Evolutionary conservation across 2,797 vertebrate species (phyloP).

Genomic region (Cynopterus sphinx): DNA sequence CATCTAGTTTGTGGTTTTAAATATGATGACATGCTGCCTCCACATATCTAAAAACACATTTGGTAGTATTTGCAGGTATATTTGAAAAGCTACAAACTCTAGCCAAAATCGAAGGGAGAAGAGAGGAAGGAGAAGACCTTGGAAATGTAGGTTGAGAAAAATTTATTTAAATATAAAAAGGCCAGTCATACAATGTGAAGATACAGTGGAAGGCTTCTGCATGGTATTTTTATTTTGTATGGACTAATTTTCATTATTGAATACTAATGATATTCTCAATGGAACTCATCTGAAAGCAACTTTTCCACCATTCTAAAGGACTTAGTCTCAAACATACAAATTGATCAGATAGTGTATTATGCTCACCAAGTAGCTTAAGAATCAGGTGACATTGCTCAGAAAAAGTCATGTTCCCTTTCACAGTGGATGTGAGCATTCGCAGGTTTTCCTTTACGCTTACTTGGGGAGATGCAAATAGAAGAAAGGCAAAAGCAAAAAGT

Average conservation of each 20-base stretch:
- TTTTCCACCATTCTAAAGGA: background rate
- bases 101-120: background rate
- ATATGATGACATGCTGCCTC: background rate
- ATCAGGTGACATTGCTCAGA: background rate
- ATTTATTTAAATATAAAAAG: background rate
- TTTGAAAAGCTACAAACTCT: background rate
- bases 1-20: background rate
- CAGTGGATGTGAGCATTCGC: background rate
- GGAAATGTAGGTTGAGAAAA: background rate
- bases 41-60: background rate
- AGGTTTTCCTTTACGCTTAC: background rate
- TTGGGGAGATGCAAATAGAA: slow-evolving; percentile 42
- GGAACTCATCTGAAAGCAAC: background rate
- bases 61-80: background rate
- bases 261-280: background rate
- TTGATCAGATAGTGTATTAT: background rate
- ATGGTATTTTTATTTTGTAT: background rate
- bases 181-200: background rate
- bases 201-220: background rate
- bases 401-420: slow-evolving; percentile 16
- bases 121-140: background rate
- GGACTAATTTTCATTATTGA: background rate
- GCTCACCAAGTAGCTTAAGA: background rate
- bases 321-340: background rate
- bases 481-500: background rate